Evolutionary conservation across 2,113 vertebrate species (phyloP), one percentile per base, ranked within the genome.

Genomic region (Odontophorus gujanensis): DNA sequence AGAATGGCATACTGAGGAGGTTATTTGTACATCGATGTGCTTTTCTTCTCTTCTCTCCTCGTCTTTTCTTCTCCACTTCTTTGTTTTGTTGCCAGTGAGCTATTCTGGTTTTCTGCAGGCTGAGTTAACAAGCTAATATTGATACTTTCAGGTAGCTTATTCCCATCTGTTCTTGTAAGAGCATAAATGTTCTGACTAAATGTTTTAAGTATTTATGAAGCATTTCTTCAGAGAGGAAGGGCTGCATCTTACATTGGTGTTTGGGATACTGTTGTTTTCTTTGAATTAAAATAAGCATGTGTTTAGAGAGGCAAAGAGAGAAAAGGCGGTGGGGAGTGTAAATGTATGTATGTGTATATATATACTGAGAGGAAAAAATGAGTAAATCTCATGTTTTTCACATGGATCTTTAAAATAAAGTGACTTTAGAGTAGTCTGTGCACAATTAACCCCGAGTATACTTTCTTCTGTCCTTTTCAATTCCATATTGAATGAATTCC

Each of bases 301-400:
- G 11, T 86, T 85, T 93, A 61, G 59, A 81, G 84, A 93, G 51
- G 34, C 62, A 87, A 57, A 81, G 82, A 47, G n/a, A 36, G 75
- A 53, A 61, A 81, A 92, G 67, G 42, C 73, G 74, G 63, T 51
- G 21, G 30, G 38, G 28, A 28, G 9, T 78, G 51, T 87, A 12
- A 71, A 4, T 59, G 42, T 45, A 17, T 48, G n/a, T 3, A 19
- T 69, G 6, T 26, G 24, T 36, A 36, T 24, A 55, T 13, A 13
- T 50, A 32, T 22, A 40, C 55, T 73, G 59, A 48, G 62, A 71
- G 59, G 66, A 85, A 91, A 84, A 53, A 48, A 47, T 21, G 0
- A 66, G 7, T 62, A 28, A 21, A 28, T 63, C 59, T 22, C 55
- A 34, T 13, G 36, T 65, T n/a, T 59, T 38, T 91, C 76, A 67